phyloP scores from a whole-genome alignment of 2,113 vertebrate species.

The Felis catus region F.catus_Fca126_mat1.0 CM031415.1:133694501-133695000 shows the following conservation, averaged over 20 bases:
- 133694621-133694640: neutral
- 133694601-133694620: neutral
- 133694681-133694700: neutral
- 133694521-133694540: neutral
- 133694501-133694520: neutral
- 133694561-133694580: neutral
- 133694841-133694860: too few species aligned
- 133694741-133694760: neutral
- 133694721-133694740: neutral
- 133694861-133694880: too few species aligned
- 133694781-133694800: neutral
- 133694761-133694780: neutral
- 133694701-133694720: neutral
- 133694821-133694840: neutral
- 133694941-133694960: too few species aligned
- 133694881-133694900: too few species aligned
- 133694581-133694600: neutral
- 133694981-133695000: neutral
- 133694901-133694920: too few species aligned
- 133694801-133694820: too few species aligned
- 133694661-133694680: neutral
- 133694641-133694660: neutral
- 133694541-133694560: neutral
- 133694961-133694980: too few species aligned
- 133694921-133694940: too few species aligned